Base-by-base conservation (phyloP, 2,113 vertebrate species). In the Crypturellus undulatus region DNA sequence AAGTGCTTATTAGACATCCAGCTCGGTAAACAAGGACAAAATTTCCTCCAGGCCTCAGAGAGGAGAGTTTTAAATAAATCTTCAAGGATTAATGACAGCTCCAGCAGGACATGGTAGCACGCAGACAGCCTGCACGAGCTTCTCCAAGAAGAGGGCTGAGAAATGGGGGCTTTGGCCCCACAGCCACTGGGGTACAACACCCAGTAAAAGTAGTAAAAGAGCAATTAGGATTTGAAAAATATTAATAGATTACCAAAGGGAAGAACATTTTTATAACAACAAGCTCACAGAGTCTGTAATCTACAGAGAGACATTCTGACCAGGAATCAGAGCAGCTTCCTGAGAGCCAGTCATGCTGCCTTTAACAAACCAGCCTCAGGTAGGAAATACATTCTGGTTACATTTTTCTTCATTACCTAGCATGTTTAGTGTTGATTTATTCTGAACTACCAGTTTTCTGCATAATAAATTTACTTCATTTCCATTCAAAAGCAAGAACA, bases 11-110 rank as follows among this genome's bases (percentile, higher is more conserved):
- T 95, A 87, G 45, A 75, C 32, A 94, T 92, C 83, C 75, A 87
- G 71, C 68, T 59, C 30, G 5, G 82, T 87, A 94, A 94, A 89
- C 10, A 28, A 91, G 38, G 59, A 83, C 84, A 83, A 87, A 88
- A 47, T 68, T 94, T 94, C 79, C 69, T 78, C 32, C 68, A 63
- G 51, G 34, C 68, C 76, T 91, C 11, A 1, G 64, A 94, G 45
- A 89, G n/a, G 92, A 84, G 20, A 84, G 82, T 26, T 93, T 94
- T 85, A 87, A 85, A 78, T 75, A 94, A 92, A 90, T 93, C 76
- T 79, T 88, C 60, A 85, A 1, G 0, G 64, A 93, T 90, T 90
- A 95, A 88, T 3, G 0, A 71, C 83, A 79, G n/a, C 73, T 93
- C 43, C 86, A 77, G 89, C 36, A 70, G 68, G 17, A 70, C 21